These are phyloP conservation scores for Strix aluco DNA, from an alignment of 2,113 vertebrate species.

Conservation along the genomic window DNA sequence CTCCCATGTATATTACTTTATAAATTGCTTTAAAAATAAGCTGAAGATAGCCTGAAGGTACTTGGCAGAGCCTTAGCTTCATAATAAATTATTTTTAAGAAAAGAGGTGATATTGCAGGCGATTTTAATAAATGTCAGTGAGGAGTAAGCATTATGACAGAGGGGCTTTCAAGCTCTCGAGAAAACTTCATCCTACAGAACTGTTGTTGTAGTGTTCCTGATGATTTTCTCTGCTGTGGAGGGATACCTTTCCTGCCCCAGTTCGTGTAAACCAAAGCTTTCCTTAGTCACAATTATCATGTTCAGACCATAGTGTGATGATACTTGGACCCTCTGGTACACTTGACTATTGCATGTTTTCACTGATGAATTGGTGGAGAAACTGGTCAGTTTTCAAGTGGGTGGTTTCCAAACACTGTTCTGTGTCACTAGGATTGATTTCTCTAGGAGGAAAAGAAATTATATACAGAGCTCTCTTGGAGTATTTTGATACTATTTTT, in stretches of 20 bases:
- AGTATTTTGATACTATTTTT: neutral
- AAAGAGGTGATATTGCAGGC: neutral
- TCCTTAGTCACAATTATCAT: neutral
- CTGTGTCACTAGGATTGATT: neutral
- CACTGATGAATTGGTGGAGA: neutral
- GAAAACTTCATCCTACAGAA: neutral
- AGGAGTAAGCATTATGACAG: neutral
- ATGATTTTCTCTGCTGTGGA: neutral
- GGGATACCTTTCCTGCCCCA: neutral
- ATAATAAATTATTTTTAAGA: neutral
- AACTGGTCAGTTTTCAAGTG: neutral
- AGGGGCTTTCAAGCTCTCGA: neutral
- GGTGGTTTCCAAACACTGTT: neutral
- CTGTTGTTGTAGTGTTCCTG: neutral
- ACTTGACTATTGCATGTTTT: neutral
- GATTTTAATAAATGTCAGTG: neutral
- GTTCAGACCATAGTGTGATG: accelerated
- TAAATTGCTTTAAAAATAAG: neutral
- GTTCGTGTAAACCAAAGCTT: neutral
- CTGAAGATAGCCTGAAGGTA: neutral
- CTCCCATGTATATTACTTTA: neutral
- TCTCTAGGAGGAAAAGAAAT: neutral
- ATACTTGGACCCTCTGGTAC: neutral
- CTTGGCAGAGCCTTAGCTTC: neutral
- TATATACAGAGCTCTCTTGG: neutral